Conservation (phyloP, 2,113 vertebrate species). For the Grammomys dolichurus region DNA sequence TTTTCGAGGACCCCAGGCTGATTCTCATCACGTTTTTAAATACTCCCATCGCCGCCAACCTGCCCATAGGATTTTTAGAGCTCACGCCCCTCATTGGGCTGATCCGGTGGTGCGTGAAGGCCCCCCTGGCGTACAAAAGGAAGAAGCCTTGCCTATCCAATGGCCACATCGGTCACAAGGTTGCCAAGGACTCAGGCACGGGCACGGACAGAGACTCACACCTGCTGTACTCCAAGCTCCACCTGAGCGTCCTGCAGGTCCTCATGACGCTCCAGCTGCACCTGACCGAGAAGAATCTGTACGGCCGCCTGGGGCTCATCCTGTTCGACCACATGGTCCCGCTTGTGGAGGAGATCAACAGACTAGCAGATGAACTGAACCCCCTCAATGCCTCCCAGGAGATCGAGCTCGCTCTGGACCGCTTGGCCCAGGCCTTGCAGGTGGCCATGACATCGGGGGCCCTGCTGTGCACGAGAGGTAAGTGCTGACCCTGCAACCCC, state of each 20-base stretch:
- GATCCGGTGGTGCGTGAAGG: conserved; percentile 96
- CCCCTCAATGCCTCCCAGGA: conserved; percentile 90
- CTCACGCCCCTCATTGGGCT: conserved; percentile 94
- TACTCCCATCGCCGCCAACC: conserved; percentile 93
- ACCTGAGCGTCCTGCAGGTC: conserved; percentile 97
- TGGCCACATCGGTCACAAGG: conserved; percentile 82
- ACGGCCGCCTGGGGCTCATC: conserved; percentile 94
- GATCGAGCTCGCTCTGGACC: conserved; percentile 94
- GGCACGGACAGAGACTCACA: conserved; percentile 85
- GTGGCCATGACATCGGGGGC: conserved; percentile 97
- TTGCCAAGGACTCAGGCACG: conserved; percentile 73
- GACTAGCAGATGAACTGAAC: conserved; percentile 92
- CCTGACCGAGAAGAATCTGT: conserved; percentile 95
- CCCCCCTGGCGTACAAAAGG: conserved; percentile 92
- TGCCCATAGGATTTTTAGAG: conserved; percentile 94
- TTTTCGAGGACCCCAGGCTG: conserved; percentile 95
- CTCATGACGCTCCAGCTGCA: conserved; percentile 93
- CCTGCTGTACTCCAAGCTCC: conserved; percentile 94
- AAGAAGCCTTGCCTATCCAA: conserved; percentile 88
- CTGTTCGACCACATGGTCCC: conserved; percentile 94
- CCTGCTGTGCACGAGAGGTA: conserved; percentile 95
- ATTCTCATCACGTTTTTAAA: conserved; percentile 97
- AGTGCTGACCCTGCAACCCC: neutral
- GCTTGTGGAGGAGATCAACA: conserved; percentile 92
- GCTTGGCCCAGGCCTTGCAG: conserved; percentile 96